These are phyloP conservation scores for Polymixis lichenea DNA, from an alignment of 2,888 invertebrate species.

Conservation along the genomic window DNA sequence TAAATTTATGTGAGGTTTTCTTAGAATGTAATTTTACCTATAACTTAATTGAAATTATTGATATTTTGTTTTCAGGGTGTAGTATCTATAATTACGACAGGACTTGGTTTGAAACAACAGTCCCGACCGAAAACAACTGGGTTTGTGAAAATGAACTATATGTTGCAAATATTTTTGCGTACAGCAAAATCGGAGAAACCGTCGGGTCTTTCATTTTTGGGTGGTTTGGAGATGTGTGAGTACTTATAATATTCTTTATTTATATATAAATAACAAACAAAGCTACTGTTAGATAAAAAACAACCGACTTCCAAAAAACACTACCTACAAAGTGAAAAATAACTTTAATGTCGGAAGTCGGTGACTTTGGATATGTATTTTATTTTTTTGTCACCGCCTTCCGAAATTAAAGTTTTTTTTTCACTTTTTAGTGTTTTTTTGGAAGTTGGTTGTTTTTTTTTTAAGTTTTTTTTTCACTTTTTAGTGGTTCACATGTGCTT, in stretches of 20 bases:
- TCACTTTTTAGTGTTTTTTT: too few relatives aligned
- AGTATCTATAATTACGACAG: slow-evolving; percentile 73
- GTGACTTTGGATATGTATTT: too few relatives aligned
- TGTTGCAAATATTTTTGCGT: slow-evolving; percentile 76
- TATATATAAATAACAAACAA: neutral
- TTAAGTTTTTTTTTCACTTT: too few relatives aligned
- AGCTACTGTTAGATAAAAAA: neutral
- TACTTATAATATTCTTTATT: neutral
- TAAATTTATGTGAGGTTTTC: neutral
- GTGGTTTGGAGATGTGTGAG: slow-evolving; percentile 82
- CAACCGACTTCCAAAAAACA: too few relatives aligned
- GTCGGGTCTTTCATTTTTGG: slow-evolving; percentile 79
- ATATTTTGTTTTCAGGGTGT: slow-evolving; percentile 72
- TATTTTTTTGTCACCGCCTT: too few relatives aligned
- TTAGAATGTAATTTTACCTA: neutral
- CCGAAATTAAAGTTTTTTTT: too few relatives aligned
- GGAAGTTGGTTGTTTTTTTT: too few relatives aligned
- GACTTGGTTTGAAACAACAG: slow-evolving; percentile 80
- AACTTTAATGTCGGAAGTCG: too few relatives aligned
- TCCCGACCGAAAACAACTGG: slow-evolving; percentile 79
- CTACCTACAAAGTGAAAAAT: too few relatives aligned
- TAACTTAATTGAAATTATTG: neutral
- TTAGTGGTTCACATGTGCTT: too few relatives aligned
- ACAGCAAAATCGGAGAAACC: slow-evolving; percentile 76
- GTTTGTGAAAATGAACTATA: slow-evolving; percentile 79